phyloP scores from a whole-genome alignment of 2,113 vertebrate species.

The Oceanites oceanicus region DNA sequence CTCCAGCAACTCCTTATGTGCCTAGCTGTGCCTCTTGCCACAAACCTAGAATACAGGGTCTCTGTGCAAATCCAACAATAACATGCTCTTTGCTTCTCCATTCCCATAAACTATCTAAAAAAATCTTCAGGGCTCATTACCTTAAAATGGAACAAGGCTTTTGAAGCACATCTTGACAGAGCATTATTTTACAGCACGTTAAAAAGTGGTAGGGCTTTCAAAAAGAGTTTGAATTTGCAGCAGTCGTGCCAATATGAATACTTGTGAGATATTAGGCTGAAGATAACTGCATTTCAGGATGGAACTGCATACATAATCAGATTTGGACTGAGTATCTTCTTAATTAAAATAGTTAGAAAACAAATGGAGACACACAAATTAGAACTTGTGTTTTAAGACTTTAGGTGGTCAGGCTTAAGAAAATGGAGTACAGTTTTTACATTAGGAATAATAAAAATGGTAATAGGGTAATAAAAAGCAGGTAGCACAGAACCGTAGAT shows the following conservation, averaged over 20 bases:
- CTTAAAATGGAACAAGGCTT: neutral
- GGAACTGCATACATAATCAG: neutral
- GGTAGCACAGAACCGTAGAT: neutral
- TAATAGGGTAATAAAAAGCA: neutral
- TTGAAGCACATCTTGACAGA: neutral
- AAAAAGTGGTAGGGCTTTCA: neutral
- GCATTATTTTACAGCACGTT: neutral
- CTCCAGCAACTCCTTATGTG: neutral
- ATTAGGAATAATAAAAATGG: neutral
- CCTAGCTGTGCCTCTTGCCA: neutral
- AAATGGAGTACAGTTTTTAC: neutral
- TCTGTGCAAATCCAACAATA: neutral
- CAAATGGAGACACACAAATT: neutral
- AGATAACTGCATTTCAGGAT: neutral
- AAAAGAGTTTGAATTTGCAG: neutral
- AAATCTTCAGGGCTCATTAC: neutral
- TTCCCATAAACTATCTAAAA: neutral
- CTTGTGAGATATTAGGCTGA: neutral
- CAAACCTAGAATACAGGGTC: neutral
- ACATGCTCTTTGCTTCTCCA: neutral
- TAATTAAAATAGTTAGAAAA: neutral
- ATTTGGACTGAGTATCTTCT: neutral
- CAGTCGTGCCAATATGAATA: neutral
- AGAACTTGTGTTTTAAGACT: neutral
- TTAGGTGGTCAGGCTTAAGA: neutral